Evolutionary conservation across 30 jellyfish, hydroid and myxozoan species (phyloP), one percentile per base, ranked within the genome.

Genomic region (Hydra vulgaris): DNA sequence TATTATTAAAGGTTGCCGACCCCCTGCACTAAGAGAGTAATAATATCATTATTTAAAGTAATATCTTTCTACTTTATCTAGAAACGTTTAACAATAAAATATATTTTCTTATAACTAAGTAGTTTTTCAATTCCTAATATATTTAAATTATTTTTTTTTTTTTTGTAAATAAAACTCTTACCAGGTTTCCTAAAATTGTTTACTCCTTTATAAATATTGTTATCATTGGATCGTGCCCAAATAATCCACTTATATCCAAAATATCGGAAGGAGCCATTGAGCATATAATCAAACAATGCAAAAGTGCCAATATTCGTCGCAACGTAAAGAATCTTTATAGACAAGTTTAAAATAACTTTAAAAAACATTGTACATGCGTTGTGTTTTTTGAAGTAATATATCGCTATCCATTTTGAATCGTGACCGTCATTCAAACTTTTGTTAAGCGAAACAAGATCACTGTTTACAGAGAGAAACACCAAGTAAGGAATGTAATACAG

Each of bases 131-230:
- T n/a, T n/a, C n/a, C n/a, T n/a, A n/a, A n/a, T n/a, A n/a, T n/a
- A n/a, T n/a, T n/a, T n/a, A n/a, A n/a, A n/a, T n/a, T n/a, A n/a
- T n/a, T n/a, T n/a, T n/a, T n/a, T n/a, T n/a, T n/a, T n/a, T n/a
- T n/a, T n/a, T n/a, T n/a, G 8, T 12, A 40, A 5, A 40, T 3
- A 40, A 40, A 40, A 40, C 61, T 40, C 61, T 40, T 40, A 78
- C 85, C 85, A 22, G 85, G 85, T 78, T 78, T 78, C 8, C 79
- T 76, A 23, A 8, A 25, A 80, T 78, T 77, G 21, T 80, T 55
- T 52, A n/a, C 53, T 21, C 85, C 85, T 80, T 22, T 53, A 56
- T 78, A 78, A 52, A 27, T 80, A 23, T 4, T n/a, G 17, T 76
- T 56, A 23, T 26, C 69, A 66, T 78, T 23, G 7, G 69, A 23